A percentile compares a stretch with the other conserved stretches of the same genome.
Conservation (phyloP, 1,140 invertebrate species). For the Trypoxylus dichotomus region DNA sequence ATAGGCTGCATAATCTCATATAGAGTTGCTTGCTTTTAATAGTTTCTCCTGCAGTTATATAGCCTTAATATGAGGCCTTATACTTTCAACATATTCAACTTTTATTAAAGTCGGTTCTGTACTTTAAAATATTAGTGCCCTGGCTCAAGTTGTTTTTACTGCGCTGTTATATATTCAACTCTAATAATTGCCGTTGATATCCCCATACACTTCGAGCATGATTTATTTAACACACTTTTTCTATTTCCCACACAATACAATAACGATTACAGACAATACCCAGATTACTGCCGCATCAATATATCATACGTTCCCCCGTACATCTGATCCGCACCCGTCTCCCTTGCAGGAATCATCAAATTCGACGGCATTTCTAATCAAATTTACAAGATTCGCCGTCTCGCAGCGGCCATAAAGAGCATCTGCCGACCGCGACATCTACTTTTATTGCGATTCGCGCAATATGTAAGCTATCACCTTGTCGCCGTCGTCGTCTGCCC, state of each 20-base stretch:
- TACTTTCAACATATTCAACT: too few relatives aligned
- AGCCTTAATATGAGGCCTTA: too few relatives aligned
- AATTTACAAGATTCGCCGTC: conserved; percentile 31
- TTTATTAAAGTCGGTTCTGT: too few relatives aligned
- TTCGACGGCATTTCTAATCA: conserved; percentile 24
- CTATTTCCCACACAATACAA: background rate
- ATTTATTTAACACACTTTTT: background rate
- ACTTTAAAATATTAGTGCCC: too few relatives aligned
- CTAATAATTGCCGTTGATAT: too few relatives aligned
- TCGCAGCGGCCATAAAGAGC: conserved; percentile 33
- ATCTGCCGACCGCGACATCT: conserved; percentile 37
- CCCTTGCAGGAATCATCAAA: conserved; percentile 4
- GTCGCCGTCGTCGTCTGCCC: background rate
- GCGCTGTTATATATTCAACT: too few relatives aligned
- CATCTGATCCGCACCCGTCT: background rate
- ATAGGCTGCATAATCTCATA: too few relatives aligned
- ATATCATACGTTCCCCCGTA: background rate
- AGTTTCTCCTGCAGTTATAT: too few relatives aligned
- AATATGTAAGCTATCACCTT: conserved; percentile 36
- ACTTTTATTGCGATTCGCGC: conserved; percentile 39
- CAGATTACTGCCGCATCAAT: background rate
- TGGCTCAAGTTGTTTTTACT: too few relatives aligned
- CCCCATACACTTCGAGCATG: too few relatives aligned
- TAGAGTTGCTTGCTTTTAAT: too few relatives aligned
- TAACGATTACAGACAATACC: background rate